phyloP scores from a whole-genome alignment of 2,888 invertebrate genomes.

The Watsonalla cultraria region DNA sequence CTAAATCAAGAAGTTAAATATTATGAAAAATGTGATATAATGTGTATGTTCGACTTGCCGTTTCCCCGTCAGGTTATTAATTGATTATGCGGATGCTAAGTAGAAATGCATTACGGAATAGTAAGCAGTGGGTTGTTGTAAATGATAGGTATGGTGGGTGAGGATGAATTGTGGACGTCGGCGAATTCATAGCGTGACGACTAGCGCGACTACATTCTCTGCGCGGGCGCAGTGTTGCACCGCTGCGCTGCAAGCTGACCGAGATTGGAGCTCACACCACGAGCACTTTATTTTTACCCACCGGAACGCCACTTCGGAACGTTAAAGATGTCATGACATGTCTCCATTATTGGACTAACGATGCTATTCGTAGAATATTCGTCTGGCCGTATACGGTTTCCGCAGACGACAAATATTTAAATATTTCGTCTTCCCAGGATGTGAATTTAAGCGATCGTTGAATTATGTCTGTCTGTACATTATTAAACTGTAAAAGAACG shows the following conservation, averaged over 20 bases:
- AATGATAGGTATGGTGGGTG: not conserved
- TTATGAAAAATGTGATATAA: no score
- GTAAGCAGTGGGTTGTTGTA: not conserved
- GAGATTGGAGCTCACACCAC: not conserved
- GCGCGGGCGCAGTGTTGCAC: not conserved
- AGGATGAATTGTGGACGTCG: not conserved
- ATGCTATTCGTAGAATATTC: not conserved
- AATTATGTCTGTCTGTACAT: no score
- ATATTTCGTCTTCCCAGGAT: not conserved
- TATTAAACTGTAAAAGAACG: no score
- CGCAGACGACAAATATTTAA: not conserved
- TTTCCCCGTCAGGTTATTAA: no score
- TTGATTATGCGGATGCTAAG: no score
- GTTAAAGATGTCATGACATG: not conserved
- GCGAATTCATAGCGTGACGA: not conserved
- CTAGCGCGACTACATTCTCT: not conserved
- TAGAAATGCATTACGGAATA: not conserved
- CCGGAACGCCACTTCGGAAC: not conserved
- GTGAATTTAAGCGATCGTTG: no score
- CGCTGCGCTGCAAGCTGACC: not conserved
- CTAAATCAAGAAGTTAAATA: no score
- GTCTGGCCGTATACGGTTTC: not conserved
- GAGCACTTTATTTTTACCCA: not conserved
- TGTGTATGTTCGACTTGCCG: no score
- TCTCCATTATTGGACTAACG: not conserved